Evolutionary conservation across 2,797 vertebrate genomes (phyloP).

Genomic region (Cynopterus sphinx): DNA sequence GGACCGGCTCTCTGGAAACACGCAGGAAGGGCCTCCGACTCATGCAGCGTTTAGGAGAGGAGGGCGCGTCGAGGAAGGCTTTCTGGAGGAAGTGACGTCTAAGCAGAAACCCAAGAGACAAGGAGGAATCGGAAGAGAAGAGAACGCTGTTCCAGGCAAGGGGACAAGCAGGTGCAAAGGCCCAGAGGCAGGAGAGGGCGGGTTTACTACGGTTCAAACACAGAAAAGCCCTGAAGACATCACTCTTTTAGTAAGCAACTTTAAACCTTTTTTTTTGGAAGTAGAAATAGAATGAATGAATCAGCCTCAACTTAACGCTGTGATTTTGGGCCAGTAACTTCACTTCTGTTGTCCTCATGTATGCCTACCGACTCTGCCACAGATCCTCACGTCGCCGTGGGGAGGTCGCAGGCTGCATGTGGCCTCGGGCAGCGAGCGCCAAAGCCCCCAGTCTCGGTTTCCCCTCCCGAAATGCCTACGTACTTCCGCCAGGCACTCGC

Average conservation of each 20-base stretch:
- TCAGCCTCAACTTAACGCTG: not conserved
- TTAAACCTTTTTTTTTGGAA: not conserved
- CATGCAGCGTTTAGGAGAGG: too few species aligned
- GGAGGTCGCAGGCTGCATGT: not conserved
- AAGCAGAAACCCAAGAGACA: not conserved
- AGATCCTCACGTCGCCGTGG: not conserved
- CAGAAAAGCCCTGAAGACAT: not conserved
- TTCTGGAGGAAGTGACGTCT: not conserved
- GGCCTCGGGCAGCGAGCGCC: not conserved
- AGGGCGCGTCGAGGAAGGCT: not conserved
- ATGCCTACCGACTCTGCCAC: not conserved
- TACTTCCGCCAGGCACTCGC: not conserved
- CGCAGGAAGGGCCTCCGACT: not conserved
- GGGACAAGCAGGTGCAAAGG: not conserved
- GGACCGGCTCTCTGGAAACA: not conserved
- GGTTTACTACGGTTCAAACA: fast-evolving
- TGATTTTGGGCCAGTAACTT: not conserved
- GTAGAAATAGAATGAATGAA: not conserved
- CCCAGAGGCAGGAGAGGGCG: not conserved
- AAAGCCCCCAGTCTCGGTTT: not conserved
- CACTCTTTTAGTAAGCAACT: not conserved
- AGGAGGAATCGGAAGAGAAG: not conserved
- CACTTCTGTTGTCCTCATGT: not conserved
- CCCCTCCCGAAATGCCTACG: not conserved
- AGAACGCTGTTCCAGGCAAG: not conserved